Evolutionary conservation across 2,113 vertebrate species (phyloP).

Genomic region (Bubo scandiacus): DNA sequence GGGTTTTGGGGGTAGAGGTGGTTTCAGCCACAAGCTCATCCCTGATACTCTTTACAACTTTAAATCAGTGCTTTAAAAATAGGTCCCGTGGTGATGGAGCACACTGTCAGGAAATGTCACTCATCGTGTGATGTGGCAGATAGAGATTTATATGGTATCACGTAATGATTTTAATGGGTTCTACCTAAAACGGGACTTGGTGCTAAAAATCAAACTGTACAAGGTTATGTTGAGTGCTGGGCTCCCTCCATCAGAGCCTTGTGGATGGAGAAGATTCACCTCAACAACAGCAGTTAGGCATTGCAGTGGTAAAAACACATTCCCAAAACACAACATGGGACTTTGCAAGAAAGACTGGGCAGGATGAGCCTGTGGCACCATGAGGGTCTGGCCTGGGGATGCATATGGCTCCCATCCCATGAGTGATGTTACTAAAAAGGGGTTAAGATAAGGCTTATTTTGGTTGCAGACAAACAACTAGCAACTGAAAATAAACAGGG

Average conservation of each 20-base stretch:
- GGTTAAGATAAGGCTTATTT: slow-evolving; percentile 28
- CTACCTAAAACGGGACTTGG: neutral
- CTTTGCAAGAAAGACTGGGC: neutral
- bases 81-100: slow-evolving; percentile 33
- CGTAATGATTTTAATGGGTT: slow-evolving; percentile 38
- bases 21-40: neutral
- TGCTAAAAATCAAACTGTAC: neutral
- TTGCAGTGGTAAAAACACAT: neutral
- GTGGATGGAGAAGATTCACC: neutral
- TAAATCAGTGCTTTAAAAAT: slow-evolving; percentile 22
- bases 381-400: neutral
- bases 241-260: neutral
- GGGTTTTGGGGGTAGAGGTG: neutral
- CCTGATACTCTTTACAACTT: neutral
- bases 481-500: slow-evolving; percentile 24
- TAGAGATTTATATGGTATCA: neutral
- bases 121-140: neutral
- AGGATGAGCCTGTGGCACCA: neutral
- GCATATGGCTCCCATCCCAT: accelerated
- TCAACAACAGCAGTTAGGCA: neutral
- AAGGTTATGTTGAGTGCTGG: accelerated
- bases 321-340: neutral
- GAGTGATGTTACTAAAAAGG: neutral
- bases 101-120: neutral
- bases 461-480: neutral